These are phyloP conservation scores for Pipra filicauda DNA, from an alignment of 2,113 vertebrate genomes.

Conservation along the genomic window DNA sequence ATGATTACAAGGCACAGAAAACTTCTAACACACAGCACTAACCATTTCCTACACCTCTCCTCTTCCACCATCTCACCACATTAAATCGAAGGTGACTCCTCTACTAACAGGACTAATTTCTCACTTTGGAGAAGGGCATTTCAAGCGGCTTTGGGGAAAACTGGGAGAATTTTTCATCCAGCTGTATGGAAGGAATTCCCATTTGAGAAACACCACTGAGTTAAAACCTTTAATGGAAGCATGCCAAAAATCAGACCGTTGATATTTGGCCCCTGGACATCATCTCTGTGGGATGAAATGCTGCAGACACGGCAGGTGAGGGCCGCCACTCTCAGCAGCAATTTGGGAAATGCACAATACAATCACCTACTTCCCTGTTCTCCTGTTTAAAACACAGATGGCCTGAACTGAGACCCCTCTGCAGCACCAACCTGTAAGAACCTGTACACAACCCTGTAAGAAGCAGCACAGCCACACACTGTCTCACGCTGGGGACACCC, in stretches of 20 bases:
- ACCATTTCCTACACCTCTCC: not conserved
- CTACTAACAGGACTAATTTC: not conserved
- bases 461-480: not conserved
- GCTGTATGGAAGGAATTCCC: not conserved
- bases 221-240: not conserved
- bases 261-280: not conserved
- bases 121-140: not conserved
- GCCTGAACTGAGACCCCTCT: fast-evolving
- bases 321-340: not conserved
- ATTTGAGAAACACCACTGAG: not conserved
- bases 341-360: not conserved
- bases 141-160: not conserved
- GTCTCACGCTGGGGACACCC: not conserved
- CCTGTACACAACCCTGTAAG: too few relatives aligned
- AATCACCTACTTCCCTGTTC: not conserved
- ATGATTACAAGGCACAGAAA: not conserved
- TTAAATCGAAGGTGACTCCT: not conserved
- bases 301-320: not conserved
- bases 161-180: not conserved
- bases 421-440: not conserved
- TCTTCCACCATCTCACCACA: not conserved
- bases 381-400: not conserved
- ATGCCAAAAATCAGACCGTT: not conserved
- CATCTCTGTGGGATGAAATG: not conserved
- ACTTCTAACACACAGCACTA: not conserved